Evolutionary conservation across 1,140 invertebrate species (phyloP).

Genomic region (Pantala flavescens): DNA sequence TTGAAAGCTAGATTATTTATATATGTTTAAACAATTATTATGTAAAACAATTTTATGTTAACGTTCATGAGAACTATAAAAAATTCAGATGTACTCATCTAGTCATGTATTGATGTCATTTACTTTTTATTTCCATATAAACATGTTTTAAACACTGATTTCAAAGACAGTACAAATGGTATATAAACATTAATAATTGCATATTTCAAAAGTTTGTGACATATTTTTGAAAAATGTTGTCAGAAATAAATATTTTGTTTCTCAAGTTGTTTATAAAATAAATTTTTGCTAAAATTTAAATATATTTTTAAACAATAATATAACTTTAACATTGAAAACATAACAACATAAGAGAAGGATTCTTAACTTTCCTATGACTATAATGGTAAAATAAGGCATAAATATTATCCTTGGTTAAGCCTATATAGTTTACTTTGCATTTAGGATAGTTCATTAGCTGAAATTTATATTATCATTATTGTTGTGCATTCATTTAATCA

Average conservation of each 20-base stretch:
- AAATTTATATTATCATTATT: no score
- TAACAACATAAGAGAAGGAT: background rate
- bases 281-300: background rate
- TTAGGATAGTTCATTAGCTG: no score
- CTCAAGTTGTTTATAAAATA: background rate
- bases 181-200: background rate
- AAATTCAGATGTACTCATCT: background rate
- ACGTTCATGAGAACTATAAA: no score
- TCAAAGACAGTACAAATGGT: background rate
- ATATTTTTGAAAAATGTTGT: constrained; percentile 1
- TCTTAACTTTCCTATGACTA: background rate
- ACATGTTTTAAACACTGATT: background rate
- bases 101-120: background rate
- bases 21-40: no score
- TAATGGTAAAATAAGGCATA: background rate
- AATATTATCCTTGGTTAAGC: background rate
- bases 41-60: no score
- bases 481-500: no score
- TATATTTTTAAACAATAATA: background rate
- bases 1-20: no score
- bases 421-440: no score
- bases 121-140: background rate
- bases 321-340: background rate
- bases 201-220: background rate
- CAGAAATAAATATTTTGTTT: background rate